A percentile compares a stretch with the other conserved stretches of the same genome.
phyloP scores from a whole-genome alignment of 2,113 vertebrate species.

The Gymnocephalus cernua region DNA sequence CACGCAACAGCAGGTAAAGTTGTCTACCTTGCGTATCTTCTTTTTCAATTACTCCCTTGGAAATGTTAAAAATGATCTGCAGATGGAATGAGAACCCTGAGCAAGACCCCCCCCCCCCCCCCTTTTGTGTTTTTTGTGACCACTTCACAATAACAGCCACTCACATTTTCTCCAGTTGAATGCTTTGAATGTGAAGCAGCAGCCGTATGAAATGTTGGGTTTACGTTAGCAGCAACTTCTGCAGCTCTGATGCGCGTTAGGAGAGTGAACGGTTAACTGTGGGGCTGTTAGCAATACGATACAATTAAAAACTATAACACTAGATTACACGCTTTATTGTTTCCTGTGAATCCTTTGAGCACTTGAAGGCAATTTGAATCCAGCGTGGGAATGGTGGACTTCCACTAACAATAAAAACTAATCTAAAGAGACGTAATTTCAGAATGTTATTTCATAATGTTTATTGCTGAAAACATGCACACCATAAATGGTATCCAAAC shows the following conservation, averaged over 20 bases:
- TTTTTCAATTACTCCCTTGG: not conserved
- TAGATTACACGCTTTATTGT: slow-evolving; percentile 9
- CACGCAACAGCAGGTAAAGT: not conserved
- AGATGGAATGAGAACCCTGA: too few relatives aligned
- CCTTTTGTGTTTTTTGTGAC: not conserved
- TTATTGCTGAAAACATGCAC: not conserved
- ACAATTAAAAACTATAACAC: not conserved
- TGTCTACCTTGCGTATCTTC: not conserved
- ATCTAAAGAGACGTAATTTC: not conserved
- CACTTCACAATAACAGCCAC: not conserved
- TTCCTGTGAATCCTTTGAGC: slow-evolving; percentile 5
- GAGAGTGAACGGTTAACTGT: not conserved
- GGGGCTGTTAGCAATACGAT: not conserved
- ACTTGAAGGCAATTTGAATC: not conserved
- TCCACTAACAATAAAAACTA: not conserved
- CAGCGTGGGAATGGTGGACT: not conserved
- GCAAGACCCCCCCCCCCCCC: fast-evolving
- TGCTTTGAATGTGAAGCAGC: not conserved
- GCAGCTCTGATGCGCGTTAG: not conserved
- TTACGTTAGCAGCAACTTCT: not conserved
- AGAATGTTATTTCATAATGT: not conserved
- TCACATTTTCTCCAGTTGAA: not conserved
- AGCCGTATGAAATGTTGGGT: not conserved
- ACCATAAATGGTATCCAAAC: not conserved
- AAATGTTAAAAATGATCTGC: not conserved